Conservation (phyloP, 2,888 invertebrate genomes). For the Lasioglossum oenotherae region DNA sequence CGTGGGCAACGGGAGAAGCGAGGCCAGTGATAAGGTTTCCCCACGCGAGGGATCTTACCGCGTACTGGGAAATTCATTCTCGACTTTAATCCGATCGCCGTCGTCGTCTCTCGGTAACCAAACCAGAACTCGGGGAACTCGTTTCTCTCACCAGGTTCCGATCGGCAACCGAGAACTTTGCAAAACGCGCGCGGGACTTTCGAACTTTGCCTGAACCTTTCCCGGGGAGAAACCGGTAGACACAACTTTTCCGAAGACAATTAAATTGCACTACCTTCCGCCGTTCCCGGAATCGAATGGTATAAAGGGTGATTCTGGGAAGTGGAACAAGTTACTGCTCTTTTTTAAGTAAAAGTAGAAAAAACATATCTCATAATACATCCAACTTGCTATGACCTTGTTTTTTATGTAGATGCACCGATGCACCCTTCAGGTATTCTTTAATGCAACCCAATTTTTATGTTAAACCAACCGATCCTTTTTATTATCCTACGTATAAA, state of each 20-base stretch:
- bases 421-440: no score
- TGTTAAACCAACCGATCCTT: no score
- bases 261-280: constrained; percentile 13
- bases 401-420: no score
- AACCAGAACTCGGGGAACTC: background rate
- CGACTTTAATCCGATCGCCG: background rate
- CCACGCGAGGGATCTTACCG: constrained; percentile 3
- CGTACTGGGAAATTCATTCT: background rate
- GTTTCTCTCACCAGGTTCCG: background rate
- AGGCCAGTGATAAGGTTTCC: background rate
- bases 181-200: constrained; percentile 1
- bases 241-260: background rate
- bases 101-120: background rate
- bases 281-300: background rate
- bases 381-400: no score
- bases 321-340: no score
- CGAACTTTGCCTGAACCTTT: constrained; percentile 16
- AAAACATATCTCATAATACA: no score
- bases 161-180: background rate
- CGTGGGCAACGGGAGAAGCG: background rate
- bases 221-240: background rate
- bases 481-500: no score
- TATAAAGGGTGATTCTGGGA: background rate
- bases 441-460: no score
- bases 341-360: no score